These are phyloP conservation scores for Hoplostethus atlanticus DNA, from an alignment of 2,797 vertebrate genomes.

Conservation along the genomic window DNA sequence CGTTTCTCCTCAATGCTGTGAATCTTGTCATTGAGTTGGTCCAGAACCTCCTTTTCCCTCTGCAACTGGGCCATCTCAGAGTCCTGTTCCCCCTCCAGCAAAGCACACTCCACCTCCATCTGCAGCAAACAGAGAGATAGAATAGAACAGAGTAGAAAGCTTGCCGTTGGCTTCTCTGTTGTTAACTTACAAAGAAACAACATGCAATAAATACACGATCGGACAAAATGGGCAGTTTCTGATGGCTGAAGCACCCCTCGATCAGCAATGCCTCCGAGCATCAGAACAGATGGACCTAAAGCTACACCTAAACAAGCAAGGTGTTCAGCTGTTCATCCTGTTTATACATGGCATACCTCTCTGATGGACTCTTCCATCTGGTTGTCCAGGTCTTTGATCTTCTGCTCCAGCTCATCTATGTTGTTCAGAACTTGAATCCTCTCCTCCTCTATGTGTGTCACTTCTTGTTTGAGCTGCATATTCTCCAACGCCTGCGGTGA, in stretches of 20 bases:
- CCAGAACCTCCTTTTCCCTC: slow-evolving; percentile 92
- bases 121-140: slow-evolving; percentile 65
- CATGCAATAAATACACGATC: not conserved
- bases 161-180: not conserved
- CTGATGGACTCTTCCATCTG: slow-evolving; percentile 96
- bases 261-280: not conserved
- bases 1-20: slow-evolving; percentile 86
- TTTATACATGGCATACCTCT: slow-evolving; percentile 83
- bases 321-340: not conserved
- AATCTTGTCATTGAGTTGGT: slow-evolving; percentile 92
- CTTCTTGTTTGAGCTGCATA: slow-evolving; percentile 89
- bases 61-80: slow-evolving; percentile 92
- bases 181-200: not conserved
- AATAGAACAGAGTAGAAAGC: slow-evolving; percentile 1
- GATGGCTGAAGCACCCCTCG: not conserved
- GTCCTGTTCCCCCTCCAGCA: slow-evolving; percentile 95
- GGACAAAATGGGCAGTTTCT: not conserved
- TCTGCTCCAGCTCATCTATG: slow-evolving; percentile 95
- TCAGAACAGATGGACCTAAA: no score
- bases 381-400: slow-evolving; percentile 97
- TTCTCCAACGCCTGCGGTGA: slow-evolving; percentile 85
- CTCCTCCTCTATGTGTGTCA: slow-evolving; percentile 91
- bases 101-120: slow-evolving; percentile 96
- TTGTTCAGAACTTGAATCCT: slow-evolving; percentile 93
- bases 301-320: not conserved